These are phyloP conservation scores for Hippocampus mohnikei DNA, from an alignment of 2,113 vertebrate genomes.

Conservation along the genomic window DNA sequence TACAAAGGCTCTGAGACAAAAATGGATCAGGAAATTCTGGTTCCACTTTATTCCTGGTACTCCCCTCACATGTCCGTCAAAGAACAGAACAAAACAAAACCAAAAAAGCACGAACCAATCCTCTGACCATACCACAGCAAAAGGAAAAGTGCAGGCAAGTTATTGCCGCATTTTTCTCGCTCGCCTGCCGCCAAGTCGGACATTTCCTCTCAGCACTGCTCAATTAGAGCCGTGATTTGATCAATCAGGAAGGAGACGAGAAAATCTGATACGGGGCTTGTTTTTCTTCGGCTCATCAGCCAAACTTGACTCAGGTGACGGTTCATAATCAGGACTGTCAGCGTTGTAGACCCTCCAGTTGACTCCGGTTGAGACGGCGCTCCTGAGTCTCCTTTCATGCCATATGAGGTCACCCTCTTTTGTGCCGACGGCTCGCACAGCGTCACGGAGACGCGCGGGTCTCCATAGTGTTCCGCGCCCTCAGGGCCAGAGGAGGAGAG, in stretches of 20 bases:
- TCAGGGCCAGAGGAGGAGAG: constrained; percentile 51
- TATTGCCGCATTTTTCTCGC: constrained; percentile 36
- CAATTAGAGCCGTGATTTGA: constrained; percentile 17
- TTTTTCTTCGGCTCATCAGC: constrained; percentile 1
- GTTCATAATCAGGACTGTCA: constrained; percentile 30
- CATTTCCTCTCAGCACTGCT: constrained; percentile 14
- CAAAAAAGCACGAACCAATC: constrained; percentile 23
- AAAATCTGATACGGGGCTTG: constrained; percentile 4
- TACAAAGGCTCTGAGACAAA: constrained; percentile 63
- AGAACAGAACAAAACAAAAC: constrained; percentile 7
- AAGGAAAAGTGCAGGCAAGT: constrained; percentile 29
- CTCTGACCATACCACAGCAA: constrained; percentile 18
- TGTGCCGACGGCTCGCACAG: constrained; percentile 31
- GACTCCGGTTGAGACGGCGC: constrained; percentile 48
- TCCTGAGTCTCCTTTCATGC: constrained; percentile 56
- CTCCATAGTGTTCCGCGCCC: constrained; percentile 28
- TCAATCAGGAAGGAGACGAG: neutral
- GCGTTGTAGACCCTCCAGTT: constrained; percentile 37
- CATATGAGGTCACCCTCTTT: constrained; percentile 60
- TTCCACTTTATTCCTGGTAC: constrained; percentile 38
- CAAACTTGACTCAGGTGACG: constrained; percentile 43
- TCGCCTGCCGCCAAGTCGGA: constrained; percentile 8
- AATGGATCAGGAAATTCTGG: constrained; percentile 69
- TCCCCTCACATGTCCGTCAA: constrained; percentile 43
- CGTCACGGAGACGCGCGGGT: constrained; percentile 13